Evolutionary conservation across 2,888 invertebrate species (phyloP).

Genomic region (Therioaphis trifolii): DNA sequence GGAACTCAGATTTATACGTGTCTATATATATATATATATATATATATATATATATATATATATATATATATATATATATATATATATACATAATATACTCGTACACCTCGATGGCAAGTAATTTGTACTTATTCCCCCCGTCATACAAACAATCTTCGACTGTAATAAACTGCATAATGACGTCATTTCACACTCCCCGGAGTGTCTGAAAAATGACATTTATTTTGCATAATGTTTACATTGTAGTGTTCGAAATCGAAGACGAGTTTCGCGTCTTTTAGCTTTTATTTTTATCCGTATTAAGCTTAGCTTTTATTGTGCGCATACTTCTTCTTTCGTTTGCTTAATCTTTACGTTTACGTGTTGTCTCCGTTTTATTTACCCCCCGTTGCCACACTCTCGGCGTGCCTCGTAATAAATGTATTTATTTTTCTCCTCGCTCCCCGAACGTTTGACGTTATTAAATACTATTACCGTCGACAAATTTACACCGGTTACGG

Average conservation of each 20-base stretch:
- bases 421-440: no score
- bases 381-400: neutral
- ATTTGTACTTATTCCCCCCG: neutral
- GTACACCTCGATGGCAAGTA: neutral
- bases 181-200: neutral
- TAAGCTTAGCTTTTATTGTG: neutral
- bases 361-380: constrained; percentile 29
- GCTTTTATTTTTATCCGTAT: constrained; percentile 24
- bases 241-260: neutral
- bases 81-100: no score
- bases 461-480: no score
- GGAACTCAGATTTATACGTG: neutral
- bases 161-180: neutral
- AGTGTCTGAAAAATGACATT: constrained; percentile 29
- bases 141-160: neutral
- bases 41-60: no score
- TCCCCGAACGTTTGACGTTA: no score
- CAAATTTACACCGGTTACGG: no score
- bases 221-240: constrained; percentile 42
- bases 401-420: neutral
- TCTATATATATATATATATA: no score
- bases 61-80: no score
- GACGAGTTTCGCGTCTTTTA: neutral
- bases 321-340: neutral
- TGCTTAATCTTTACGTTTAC: constrained; percentile 23